These are phyloP conservation scores for Epistrophella euchroma DNA, from an alignment of 2,888 invertebrate genomes.

Conservation along the genomic window DNA sequence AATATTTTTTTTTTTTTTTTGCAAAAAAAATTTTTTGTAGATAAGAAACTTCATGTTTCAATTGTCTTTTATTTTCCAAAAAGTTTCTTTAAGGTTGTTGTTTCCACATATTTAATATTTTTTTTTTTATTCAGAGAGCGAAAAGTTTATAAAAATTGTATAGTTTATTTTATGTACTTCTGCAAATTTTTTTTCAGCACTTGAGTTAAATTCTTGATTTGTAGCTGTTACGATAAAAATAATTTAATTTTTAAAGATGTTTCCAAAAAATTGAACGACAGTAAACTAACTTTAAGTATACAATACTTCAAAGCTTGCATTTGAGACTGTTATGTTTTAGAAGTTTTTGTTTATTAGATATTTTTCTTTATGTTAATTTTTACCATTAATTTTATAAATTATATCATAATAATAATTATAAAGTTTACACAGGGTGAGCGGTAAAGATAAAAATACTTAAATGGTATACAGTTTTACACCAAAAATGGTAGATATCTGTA, in stretches of 20 bases:
- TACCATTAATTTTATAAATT: constrained; percentile 56
- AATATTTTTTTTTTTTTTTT: constrained; percentile 1
- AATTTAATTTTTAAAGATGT: constrained; percentile 36
- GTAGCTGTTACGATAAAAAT: constrained; percentile 18
- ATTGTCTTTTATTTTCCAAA: constrained; percentile 21
- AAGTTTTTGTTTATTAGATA: constrained; percentile 19
- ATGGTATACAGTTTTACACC: constrained; percentile 62
- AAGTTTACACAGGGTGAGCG: constrained; percentile 49
- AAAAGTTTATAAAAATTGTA: constrained; percentile 69
- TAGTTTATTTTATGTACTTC: constrained; percentile 47
- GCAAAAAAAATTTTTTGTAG: constrained; percentile 12
- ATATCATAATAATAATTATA: constrained; percentile 45
- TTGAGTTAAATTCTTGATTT: constrained; percentile 79
- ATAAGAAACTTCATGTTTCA: constrained; percentile 18
- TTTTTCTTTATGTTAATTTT: constrained; percentile 22
- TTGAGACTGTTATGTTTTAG: constrained; percentile 35
- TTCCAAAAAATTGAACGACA: neutral
- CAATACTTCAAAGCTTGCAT: constrained; percentile 32
- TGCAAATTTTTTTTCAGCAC: constrained; percentile 79
- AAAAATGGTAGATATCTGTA: constrained; percentile 11
- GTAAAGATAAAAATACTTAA: constrained; percentile 68
- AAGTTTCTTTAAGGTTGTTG: constrained; percentile 22
- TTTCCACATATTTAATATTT: constrained; percentile 27
- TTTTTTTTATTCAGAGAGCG: constrained; percentile 54
- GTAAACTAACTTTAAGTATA: neutral